phyloP scores from a whole-genome alignment of 2,797 vertebrate genomes.

The Tamandua tetradactyla region DNA sequence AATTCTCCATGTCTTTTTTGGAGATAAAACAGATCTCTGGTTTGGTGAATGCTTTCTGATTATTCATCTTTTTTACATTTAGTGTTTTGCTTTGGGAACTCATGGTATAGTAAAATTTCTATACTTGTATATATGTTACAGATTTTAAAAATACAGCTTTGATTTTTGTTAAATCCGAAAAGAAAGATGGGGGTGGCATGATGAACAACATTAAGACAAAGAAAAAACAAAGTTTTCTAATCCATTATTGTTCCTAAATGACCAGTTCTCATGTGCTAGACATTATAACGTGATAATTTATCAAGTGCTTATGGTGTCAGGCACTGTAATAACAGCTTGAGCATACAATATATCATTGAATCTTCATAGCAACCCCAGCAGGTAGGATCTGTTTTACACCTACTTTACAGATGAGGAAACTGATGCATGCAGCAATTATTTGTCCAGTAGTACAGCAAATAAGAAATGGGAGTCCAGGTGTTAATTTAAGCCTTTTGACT shows the following conservation, averaged over 20 bases:
- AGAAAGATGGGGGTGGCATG: not conserved
- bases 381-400: not conserved
- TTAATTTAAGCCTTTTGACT: not conserved
- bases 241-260: not conserved
- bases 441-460: not conserved
- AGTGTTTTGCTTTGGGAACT: conserved; percentile 42
- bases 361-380: not conserved
- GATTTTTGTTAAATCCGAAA: conserved; percentile 47
- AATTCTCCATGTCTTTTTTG: conserved; percentile 45
- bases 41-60: conserved; percentile 33
- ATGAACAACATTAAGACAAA: not conserved
- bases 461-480: not conserved
- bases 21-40: not conserved
- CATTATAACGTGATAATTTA: too few relatives aligned
- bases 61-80: conserved; percentile 3
- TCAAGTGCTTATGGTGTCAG: not conserved
- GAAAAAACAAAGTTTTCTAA: not conserved
- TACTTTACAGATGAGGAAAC: conserved; percentile 55
- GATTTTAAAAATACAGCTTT: conserved; percentile 16
- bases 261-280: not conserved
- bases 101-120: not conserved
- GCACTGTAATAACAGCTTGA: not conserved
- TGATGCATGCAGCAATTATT: conserved; percentile 24
- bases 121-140: not conserved
- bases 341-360: not conserved